A percentile compares a stretch with the other conserved stretches of the same genome.
Conservation (phyloP, 2,797 vertebrate genomes). For the Typhlichthys subterraneus region DNA sequence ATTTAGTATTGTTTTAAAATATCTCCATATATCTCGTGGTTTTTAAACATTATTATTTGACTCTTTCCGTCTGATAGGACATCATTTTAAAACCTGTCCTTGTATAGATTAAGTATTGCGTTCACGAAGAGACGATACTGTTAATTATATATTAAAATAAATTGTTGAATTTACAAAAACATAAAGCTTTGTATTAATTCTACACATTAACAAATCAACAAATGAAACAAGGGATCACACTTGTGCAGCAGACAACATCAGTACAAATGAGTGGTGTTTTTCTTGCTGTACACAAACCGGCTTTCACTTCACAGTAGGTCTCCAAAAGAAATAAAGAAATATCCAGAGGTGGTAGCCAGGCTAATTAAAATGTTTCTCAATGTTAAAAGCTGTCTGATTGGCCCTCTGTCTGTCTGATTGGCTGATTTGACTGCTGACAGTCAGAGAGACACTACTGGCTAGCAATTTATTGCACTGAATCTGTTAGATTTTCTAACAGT, state of each 20-base stretch:
- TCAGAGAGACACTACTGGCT: neutral
- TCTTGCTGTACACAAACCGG: conserved; percentile 8
- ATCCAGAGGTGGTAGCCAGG: conserved; percentile 75
- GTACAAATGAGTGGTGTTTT: neutral
- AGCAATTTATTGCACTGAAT: neutral
- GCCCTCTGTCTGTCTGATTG: conserved; percentile 2
- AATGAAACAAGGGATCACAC: conserved; percentile 1
- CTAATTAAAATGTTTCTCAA: conserved; percentile 86
- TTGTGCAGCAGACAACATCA: neutral
- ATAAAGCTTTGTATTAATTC: too few relatives aligned
- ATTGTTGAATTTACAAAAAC: too few relatives aligned
- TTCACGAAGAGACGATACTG: too few relatives aligned
- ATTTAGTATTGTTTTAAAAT: too few relatives aligned
- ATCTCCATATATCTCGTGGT: too few relatives aligned
- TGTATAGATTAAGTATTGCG: too few relatives aligned
- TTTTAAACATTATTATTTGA: too few relatives aligned
- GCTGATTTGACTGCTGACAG: neutral
- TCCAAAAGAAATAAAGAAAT: conserved; percentile 72
- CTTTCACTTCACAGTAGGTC: conserved; percentile 13
- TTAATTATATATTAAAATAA: too few relatives aligned
- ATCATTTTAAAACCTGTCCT: too few relatives aligned
- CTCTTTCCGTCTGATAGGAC: too few relatives aligned
- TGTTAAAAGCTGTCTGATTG: conserved; percentile 67
- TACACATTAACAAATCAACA: neutral
- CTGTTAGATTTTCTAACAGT: conserved; percentile 14